These are phyloP conservation scores for Struthidea cinerea DNA, from an alignment of 2,113 vertebrate species.

Conservation along the genomic window DNA sequence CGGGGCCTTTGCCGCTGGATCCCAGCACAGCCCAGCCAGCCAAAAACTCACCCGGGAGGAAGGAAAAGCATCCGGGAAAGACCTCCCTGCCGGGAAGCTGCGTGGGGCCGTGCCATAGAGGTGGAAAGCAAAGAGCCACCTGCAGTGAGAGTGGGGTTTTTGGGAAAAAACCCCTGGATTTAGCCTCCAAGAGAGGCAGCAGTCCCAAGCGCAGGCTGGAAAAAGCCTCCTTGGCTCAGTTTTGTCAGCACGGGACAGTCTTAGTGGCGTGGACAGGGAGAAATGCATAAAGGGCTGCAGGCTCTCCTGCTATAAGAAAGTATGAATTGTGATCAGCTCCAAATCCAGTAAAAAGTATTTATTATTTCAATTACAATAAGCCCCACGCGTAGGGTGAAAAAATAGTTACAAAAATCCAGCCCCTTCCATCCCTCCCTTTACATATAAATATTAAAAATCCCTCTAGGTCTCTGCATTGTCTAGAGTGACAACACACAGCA, in stretches of 20 bases:
- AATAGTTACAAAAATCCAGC: conserved; percentile 46
- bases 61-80: neutral
- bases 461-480: neutral
- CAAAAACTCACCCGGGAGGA: neutral
- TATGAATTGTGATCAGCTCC: neutral
- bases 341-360: conserved; percentile 62
- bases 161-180: neutral
- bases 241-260: neutral
- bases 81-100: neutral
- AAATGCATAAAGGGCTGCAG: neutral
- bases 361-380: conserved; percentile 67
- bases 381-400: conserved; percentile 31
- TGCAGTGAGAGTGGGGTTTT: fast-evolving
- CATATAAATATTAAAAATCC: conserved; percentile 25
- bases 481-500: neutral
- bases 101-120: neutral
- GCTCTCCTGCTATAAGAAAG: neutral
- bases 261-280: fast-evolving
- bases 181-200: fast-evolving
- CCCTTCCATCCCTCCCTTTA: conserved; percentile 1
- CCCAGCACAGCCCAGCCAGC: fast-evolving
- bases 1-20: neutral
- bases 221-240: neutral
- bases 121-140: neutral
- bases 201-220: neutral